Conservation (phyloP, 2,797 vertebrate species). For the Perodicticus potto region DNA sequence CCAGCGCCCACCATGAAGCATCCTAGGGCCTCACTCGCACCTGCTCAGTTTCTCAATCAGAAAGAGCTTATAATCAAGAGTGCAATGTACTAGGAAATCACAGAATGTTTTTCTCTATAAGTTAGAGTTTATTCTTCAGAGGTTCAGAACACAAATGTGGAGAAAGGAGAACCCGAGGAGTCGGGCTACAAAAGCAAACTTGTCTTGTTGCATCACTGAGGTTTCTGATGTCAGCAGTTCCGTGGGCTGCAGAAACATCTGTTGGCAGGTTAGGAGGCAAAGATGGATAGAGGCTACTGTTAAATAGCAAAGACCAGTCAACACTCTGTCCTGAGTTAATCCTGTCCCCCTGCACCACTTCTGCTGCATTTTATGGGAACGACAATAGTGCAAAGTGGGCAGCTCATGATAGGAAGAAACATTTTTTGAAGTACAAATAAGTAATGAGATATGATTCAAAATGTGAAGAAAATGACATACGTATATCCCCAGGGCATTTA, state of each 20-base stretch:
- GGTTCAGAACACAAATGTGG: not conserved
- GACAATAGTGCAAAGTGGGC: not conserved
- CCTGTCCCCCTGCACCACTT: not conserved
- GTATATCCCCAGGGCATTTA: not conserved
- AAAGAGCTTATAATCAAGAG: not conserved
- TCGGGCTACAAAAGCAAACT: not conserved
- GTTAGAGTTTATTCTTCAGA: not conserved
- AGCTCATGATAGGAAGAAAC: not conserved
- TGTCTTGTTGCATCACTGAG: not conserved
- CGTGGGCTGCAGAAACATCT: not conserved
- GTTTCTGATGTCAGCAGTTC: not conserved
- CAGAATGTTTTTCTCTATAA: not conserved
- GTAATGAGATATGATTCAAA: constrained; percentile 10
- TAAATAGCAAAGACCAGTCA: not conserved
- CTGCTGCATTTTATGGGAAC: not conserved
- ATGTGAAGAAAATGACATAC: constrained; percentile 64
- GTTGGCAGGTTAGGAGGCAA: not conserved
- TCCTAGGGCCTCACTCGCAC: not conserved
- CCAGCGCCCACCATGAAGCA: fast-evolving
- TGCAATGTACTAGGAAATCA: not conserved
- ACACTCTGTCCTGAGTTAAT: not conserved
- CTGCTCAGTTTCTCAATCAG: not conserved
- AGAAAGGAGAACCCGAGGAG: not conserved
- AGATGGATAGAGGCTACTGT: not conserved
- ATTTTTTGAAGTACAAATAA: constrained; percentile 57